phyloP scores from a whole-genome alignment of 2,888 invertebrate species.

The Heliconius erato region DNA sequence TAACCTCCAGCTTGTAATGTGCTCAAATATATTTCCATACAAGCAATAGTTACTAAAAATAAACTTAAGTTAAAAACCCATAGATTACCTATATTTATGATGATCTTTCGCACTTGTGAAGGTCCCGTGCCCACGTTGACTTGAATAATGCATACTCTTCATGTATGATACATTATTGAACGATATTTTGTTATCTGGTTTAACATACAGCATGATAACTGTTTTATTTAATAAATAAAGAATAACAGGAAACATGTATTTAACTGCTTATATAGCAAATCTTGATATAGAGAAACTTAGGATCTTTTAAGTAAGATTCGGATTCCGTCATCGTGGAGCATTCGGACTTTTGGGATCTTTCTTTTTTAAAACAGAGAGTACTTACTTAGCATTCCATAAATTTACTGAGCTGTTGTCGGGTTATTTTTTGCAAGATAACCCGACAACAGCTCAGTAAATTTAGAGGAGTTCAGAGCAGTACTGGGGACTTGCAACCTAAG shows the following conservation, averaged over 20 bases:
- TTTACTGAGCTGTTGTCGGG: too few species aligned
- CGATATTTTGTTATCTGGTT: constrained; percentile 30
- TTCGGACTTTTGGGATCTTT: neutral
- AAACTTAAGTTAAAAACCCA: neutral
- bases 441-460: too few species aligned
- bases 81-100: neutral
- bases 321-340: neutral
- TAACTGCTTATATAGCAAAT: too few species aligned
- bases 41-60: neutral
- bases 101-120: constrained; percentile 33
- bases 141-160: constrained; percentile 42
- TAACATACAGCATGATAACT: constrained; percentile 13
- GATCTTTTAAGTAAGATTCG: neutral
- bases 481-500: too few species aligned
- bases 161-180: constrained; percentile 38
- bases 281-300: neutral
- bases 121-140: constrained; percentile 40
- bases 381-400: too few species aligned
- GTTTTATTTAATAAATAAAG: neutral
- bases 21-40: too few species aligned
- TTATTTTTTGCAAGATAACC: too few species aligned
- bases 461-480: too few species aligned
- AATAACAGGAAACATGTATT: neutral
- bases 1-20: too few species aligned
- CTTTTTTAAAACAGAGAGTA: too few species aligned